These are phyloP conservation scores for Xiphophorus maculatus DNA, from an alignment of 2,113 vertebrate species.

Conservation along the genomic window DNA sequence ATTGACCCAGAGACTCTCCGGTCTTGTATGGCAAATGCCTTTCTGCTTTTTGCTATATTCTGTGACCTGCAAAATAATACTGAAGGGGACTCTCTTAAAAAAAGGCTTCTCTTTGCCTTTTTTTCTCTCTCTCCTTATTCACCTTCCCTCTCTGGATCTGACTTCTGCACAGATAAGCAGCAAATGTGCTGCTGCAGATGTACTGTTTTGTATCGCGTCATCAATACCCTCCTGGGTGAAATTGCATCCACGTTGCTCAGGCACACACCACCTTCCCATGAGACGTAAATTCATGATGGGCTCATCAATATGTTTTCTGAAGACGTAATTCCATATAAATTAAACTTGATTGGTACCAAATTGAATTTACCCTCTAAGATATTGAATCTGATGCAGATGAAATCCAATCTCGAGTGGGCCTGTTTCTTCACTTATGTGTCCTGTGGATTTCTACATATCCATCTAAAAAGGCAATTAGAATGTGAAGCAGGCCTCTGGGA, in stretches of 20 bases:
- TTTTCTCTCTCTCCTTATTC: conserved; percentile 2
- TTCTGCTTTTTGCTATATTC: conserved; percentile 46
- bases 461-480: conserved; percentile 38
- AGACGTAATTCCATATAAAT: conserved; percentile 64
- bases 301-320: conserved; percentile 61
- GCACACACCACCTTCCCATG: conserved; percentile 50
- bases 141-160: conserved; percentile 1
- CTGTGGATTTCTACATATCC: conserved; percentile 57
- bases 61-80: conserved; percentile 50
- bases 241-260: conserved; percentile 38
- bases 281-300: conserved; percentile 51
- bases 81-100: conserved; percentile 11
- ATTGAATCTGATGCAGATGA: conserved; percentile 63
- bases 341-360: conserved; percentile 63
- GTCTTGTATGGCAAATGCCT: conserved; percentile 25
- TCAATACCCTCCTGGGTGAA: conserved; percentile 26
- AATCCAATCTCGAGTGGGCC: conserved; percentile 71
- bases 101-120: not conserved
- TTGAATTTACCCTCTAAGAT: conserved; percentile 52
- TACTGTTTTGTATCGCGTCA: conserved; percentile 37
- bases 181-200: conserved; percentile 43
- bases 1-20: not conserved
- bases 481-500: conserved; percentile 62
- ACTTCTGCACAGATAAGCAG: conserved; percentile 7
- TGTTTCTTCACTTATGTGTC: conserved; percentile 71